Evolutionary conservation across 2,797 vertebrate genomes (phyloP), one percentile per base, ranked within the genome.

Genomic region (Crenuchus spilurus): DNA sequence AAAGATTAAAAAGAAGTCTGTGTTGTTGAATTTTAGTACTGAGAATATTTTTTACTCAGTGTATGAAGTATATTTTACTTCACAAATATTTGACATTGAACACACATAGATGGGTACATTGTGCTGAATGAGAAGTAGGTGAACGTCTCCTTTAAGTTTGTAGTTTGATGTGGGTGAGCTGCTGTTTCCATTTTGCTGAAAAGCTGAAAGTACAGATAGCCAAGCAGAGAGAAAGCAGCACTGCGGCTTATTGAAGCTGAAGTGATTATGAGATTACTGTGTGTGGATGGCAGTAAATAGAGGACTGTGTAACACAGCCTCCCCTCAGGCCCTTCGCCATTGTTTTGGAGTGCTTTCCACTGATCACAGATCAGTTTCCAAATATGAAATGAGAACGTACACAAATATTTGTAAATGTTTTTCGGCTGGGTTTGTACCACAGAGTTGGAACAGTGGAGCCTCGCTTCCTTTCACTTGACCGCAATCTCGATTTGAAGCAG

Each of bases 361-460:
- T 44, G 18, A 52, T 60, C 26, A 26, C 46, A 16, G 28, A 46
- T 61, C 44, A 30, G 26, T 72, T 44, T 77, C 26, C 52, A 71
- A 76, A 60, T 41, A 33, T 41, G 41, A 70, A 64, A 41, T 57
- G 41, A 46, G 58, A 65, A 70, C 64, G 44, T 18, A 31, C 14
- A 54, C 26, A 20, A 65, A 48, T 65, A 65, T 65, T 65, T 65
- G 62, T 26, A 63, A 46, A 63, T 70, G 37, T 35, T 75, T 61
- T 52, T 37, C 28, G 20, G 10, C 51, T 70, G 30, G 10, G 26
- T 24, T 39, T 22, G 28, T 72, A 51, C 71, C 39, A 26, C 61
- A 57, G 18, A 49, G 18, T 31, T 33, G 42, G 39, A 77, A 67
- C 28, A 11, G 64, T 42, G 14, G 13, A 67, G 31, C 33, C 46